Percentiles rank a stretch among this genome's conserved stretches.
Conservation (phyloP, 2,888 invertebrate species). For the Tholera decimalis region DNA sequence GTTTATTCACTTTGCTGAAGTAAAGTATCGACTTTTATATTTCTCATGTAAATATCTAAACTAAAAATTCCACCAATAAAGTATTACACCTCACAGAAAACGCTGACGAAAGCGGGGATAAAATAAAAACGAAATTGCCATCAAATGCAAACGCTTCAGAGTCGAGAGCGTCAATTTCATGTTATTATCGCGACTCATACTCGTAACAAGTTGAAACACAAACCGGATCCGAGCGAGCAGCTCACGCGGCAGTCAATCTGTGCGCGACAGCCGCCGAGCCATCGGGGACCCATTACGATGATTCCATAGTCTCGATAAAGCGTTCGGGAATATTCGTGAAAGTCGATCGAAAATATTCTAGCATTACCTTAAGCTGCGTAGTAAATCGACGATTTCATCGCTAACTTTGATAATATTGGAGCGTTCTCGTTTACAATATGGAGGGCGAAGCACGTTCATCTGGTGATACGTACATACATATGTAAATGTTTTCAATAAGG, state of each 20-base stretch:
- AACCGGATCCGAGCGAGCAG: constrained; percentile 58
- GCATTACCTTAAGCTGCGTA: constrained; percentile 80
- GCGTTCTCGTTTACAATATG: constrained; percentile 76
- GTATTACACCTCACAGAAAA: constrained; percentile 39
- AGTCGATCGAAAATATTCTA: constrained; percentile 80
- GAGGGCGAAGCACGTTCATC: constrained; percentile 69
- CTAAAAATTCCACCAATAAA: constrained; percentile 36
- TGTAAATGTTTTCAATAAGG: constrained; percentile 89
- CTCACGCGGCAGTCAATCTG: constrained; percentile 64
- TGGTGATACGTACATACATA: constrained; percentile 80
- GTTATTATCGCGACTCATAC: constrained; percentile 60
- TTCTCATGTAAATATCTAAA: constrained; percentile 4
- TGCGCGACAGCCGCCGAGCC: constrained; percentile 55
- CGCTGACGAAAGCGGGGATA: constrained; percentile 48
- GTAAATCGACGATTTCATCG: constrained; percentile 80
- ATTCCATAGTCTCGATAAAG: constrained; percentile 72
- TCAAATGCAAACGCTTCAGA: constrained; percentile 50
- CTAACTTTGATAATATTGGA: constrained; percentile 79
- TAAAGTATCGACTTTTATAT: constrained; percentile 18
- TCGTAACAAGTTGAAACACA: constrained; percentile 64
- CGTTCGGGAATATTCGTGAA: constrained; percentile 69
- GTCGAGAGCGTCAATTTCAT: constrained; percentile 57
- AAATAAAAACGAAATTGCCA: constrained; percentile 57
- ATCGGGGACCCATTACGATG: constrained; percentile 71
- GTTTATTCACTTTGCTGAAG: constrained; percentile 17